Percentiles rank a stretch among this genome's conserved stretches.
phyloP scores from a whole-genome alignment of 2,888 invertebrate species.

The Cosmia trapezina region DNA sequence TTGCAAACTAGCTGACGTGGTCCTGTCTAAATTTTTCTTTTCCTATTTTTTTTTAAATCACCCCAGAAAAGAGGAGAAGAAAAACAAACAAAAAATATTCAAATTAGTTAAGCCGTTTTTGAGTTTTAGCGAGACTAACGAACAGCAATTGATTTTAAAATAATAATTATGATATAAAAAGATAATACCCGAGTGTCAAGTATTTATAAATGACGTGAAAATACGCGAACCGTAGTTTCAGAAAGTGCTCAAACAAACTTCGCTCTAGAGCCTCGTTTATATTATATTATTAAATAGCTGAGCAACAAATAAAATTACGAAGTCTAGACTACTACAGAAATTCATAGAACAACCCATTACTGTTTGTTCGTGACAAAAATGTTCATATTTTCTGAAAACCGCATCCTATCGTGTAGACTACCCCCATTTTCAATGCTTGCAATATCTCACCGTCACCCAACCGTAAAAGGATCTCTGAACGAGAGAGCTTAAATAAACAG shows the following conservation, averaged over 20 bases:
- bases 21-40: too few species aligned
- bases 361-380: conserved; percentile 29
- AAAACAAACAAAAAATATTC: too few species aligned
- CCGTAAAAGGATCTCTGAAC: conserved; percentile 42
- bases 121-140: too few species aligned
- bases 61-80: too few species aligned
- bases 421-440: conserved; percentile 24
- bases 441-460: conserved; percentile 20
- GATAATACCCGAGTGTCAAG: not conserved
- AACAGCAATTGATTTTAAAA: too few species aligned
- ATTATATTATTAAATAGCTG: not conserved
- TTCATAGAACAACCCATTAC: conserved; percentile 9
- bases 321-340: conserved; percentile 21
- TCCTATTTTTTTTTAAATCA: too few species aligned
- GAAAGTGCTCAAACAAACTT: conserved; percentile 24
- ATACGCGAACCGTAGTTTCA: not conserved
- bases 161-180: too few species aligned
- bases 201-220: not conserved
- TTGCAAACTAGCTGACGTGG: not conserved
- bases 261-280: not conserved
- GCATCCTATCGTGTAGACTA: conserved; percentile 6
- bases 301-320: conserved; percentile 8
- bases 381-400: conserved; percentile 29
- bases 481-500: conserved; percentile 57
- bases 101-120: too few species aligned